A percentile compares a stretch with the other conserved stretches of the same genome.
phyloP scores from a whole-genome alignment of 1,140 invertebrate species.

The Acromyrmex heyeri region DNA sequence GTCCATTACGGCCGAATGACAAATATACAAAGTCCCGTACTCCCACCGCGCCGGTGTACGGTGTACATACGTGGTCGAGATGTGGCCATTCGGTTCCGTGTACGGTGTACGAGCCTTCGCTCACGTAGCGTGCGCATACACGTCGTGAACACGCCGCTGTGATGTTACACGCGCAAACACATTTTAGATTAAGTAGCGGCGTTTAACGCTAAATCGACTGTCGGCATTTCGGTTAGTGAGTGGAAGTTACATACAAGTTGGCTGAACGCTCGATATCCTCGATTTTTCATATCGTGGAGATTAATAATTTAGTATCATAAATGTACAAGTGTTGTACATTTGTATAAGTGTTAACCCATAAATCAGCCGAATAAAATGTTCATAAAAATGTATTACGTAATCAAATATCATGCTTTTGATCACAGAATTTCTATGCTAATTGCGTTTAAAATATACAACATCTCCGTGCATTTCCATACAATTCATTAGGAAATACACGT shows the following conservation, averaged over 20 bases:
- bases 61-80: background rate
- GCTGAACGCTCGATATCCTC: background rate
- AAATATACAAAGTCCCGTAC: constrained; percentile 57
- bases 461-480: background rate
- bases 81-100: background rate
- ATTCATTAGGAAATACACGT: constrained; percentile 22
- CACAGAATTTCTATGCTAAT: background rate
- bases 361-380: background rate
- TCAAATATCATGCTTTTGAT: background rate
- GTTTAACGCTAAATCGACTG: constrained; percentile 28
- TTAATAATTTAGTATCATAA: background rate
- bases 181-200: constrained; percentile 6
- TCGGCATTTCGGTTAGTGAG: background rate
- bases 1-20: constrained; percentile 48
- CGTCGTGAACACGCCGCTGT: background rate
- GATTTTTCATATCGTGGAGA: background rate
- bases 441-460: background rate
- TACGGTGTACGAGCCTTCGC: background rate
- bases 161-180: constrained; percentile 28
- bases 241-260: background rate
- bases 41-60: background rate
- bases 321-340: background rate
- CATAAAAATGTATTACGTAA: background rate
- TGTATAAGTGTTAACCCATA: too few species aligned
- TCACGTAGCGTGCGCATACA: background rate